Evolutionary conservation across 2,888 invertebrate species (phyloP).

Genomic region (Brachynemurus nebulosus): DNA sequence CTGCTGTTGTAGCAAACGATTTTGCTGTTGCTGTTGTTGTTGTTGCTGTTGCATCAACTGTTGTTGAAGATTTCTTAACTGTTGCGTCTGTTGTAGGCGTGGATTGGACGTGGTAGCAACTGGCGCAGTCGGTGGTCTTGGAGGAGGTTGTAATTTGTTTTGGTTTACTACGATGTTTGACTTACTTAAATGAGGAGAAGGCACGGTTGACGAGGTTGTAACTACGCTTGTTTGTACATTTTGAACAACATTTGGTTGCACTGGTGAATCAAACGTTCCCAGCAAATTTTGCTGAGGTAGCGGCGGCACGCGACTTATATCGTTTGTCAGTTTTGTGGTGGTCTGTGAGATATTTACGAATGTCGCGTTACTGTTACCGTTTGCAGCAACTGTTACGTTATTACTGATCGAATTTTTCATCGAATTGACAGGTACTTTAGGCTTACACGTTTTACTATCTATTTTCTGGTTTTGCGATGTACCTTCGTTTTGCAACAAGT

Average conservation of each 20-base stretch:
- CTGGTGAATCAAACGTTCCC: background rate
- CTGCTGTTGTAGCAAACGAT: slow-evolving; percentile 22
- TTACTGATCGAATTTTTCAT: slow-evolving; percentile 15
- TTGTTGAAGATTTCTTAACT: slow-evolving; percentile 18
- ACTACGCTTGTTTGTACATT: background rate
- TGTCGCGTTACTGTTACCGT: background rate
- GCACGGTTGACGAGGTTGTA: slow-evolving; percentile 3
- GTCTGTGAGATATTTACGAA: slow-evolving; percentile 20
- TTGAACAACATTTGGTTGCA: slow-evolving; percentile 1
- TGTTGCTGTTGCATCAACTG: slow-evolving; percentile 28
- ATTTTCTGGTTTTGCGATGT: slow-evolving; percentile 25
- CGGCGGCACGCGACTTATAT: background rate
- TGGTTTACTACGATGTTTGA: too few relatives aligned
- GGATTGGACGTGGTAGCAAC: background rate
- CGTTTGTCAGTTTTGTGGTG: slow-evolving; percentile 12
- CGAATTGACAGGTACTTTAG: slow-evolving; percentile 18
- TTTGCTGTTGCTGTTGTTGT: too few relatives aligned
- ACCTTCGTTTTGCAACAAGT: slow-evolving; percentile 78
- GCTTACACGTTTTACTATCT: slow-evolving; percentile 16
- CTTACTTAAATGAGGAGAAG: slow-evolving; percentile 2
- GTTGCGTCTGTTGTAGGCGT: slow-evolving; percentile 7
- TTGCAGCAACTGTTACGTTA: background rate
- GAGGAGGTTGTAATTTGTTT: background rate
- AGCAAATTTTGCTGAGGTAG: background rate
- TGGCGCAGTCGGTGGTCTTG: background rate